These are phyloP conservation scores for Vimba vimba DNA, from an alignment of 2,113 vertebrate species.

Conservation along the genomic window DNA sequence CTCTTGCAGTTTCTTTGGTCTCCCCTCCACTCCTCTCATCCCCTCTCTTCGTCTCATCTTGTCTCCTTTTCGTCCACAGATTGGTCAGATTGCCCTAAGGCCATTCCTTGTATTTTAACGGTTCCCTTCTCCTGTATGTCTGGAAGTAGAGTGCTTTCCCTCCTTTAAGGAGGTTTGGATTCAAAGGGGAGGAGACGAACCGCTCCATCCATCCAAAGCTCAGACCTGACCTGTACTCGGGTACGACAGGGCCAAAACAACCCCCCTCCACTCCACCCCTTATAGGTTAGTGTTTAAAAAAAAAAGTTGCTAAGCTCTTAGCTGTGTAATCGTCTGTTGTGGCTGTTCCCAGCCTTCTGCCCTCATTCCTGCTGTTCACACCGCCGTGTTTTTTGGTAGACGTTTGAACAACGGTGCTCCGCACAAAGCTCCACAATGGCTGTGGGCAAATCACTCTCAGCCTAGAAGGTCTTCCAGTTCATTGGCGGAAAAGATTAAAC, in stretches of 20 bases:
- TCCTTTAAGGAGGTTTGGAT: conserved; percentile 6
- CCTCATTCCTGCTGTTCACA: conserved; percentile 25
- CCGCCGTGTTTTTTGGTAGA: conserved; percentile 3
- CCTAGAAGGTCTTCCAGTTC: neutral
- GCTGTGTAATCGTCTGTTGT: conserved; percentile 36
- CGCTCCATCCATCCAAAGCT: conserved; percentile 7
- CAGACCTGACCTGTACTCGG: conserved; percentile 5
- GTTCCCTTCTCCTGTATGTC: neutral
- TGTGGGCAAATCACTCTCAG: neutral
- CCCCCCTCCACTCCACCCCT: neutral
- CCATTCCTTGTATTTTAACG: neutral
- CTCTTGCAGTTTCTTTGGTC: neutral
- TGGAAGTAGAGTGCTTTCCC: neutral
- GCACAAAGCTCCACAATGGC: neutral
- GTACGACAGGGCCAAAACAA: conserved; percentile 8
- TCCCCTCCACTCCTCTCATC: neutral
- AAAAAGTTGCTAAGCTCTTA: conserved; percentile 36
- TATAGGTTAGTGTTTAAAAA: conserved; percentile 15
- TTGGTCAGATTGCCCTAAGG: neutral
- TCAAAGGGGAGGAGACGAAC: conserved; percentile 21
- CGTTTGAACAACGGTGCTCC: neutral
- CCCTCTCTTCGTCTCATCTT: neutral
- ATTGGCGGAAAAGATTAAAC: conserved; percentile 1
- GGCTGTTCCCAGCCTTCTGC: conserved; percentile 21
- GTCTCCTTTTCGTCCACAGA: neutral